A percentile compares a stretch with the other conserved stretches of the same genome.
These are phyloP conservation scores for Phrynocephalus versicolor DNA, from an alignment of 2,113 vertebrate species.

Conservation along the genomic window DNA sequence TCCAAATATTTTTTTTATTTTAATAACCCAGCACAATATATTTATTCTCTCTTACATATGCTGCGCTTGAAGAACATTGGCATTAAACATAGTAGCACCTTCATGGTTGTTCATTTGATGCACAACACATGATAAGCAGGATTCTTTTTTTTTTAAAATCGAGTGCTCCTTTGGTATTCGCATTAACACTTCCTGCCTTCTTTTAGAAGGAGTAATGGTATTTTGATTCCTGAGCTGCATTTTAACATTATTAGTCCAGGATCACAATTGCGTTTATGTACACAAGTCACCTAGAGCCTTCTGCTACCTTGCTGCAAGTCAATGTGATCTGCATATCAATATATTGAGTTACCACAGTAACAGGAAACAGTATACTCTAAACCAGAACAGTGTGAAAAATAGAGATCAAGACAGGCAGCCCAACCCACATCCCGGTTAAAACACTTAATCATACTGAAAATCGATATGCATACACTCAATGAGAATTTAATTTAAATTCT, in stretches of 20 bases:
- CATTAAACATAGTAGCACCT: not conserved
- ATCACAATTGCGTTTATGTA: conserved; percentile 38
- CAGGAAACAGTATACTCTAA: conserved; percentile 41
- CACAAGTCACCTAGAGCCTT: conserved; percentile 43
- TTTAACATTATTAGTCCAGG: not conserved
- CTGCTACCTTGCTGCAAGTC: conserved; percentile 38
- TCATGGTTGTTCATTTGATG: conserved; percentile 12
- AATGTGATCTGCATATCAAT: conserved; percentile 34
- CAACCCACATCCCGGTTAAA: not conserved
- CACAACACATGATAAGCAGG: not conserved
- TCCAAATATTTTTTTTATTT: not conserved
- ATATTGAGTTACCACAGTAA: not conserved
- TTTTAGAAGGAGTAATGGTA: conserved; percentile 16
- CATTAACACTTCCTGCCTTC: conserved; percentile 3
- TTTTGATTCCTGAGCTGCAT: conserved; percentile 21
- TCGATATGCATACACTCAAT: not conserved
- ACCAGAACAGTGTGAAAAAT: conserved; percentile 14
- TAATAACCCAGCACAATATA: not conserved
- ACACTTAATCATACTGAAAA: not conserved
- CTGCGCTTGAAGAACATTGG: not conserved
- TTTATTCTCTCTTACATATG: not conserved
- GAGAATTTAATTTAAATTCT: not conserved
- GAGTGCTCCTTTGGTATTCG: not conserved
- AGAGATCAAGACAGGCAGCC: not conserved
- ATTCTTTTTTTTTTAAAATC: too few species aligned